Evolutionary conservation across 2,888 invertebrate genomes (phyloP).

Genomic region (Synergus laeviventris): DNA sequence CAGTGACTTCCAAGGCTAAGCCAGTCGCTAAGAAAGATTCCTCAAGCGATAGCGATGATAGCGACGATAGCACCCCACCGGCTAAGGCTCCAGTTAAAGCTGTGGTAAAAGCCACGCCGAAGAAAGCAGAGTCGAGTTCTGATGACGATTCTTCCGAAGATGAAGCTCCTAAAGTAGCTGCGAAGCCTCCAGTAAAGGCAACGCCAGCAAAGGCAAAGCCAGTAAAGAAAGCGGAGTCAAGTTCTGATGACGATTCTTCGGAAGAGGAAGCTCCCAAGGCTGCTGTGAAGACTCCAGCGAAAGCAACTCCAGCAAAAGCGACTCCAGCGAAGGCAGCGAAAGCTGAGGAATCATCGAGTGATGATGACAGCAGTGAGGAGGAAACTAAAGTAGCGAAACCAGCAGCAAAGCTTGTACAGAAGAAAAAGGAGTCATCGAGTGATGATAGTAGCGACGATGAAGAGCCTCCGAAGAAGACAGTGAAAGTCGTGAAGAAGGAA

Average conservation of each 20-base stretch:
- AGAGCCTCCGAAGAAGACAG: conserved; percentile 51
- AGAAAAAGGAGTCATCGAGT: conserved; percentile 68
- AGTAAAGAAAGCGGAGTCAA: conserved; percentile 52
- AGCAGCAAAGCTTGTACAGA: neutral
- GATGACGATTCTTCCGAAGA: conserved; percentile 62
- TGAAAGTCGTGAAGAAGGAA: conserved; percentile 46
- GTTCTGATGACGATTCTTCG: conserved; percentile 60
- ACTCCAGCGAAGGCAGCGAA: conserved; percentile 52
- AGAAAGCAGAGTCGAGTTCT: conserved; percentile 56
- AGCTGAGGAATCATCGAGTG: conserved; percentile 68
- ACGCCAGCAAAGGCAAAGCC: conserved; percentile 23
- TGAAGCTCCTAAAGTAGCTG: conserved; percentile 52
- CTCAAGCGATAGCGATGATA: conserved; percentile 70
- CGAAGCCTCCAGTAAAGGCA: conserved; percentile 25
- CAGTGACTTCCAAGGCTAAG: neutral
- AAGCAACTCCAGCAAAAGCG: conserved; percentile 50
- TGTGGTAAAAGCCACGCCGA: conserved; percentile 43
- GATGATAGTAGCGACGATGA: conserved; percentile 66
- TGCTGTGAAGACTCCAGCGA: conserved; percentile 16
- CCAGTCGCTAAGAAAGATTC: conserved; percentile 62
- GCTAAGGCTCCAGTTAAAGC: conserved; percentile 44
- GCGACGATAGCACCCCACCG: conserved; percentile 64
- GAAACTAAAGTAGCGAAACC: conserved; percentile 53
- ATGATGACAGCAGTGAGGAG: conserved; percentile 66
- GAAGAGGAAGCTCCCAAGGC: conserved; percentile 57